These are phyloP conservation scores for Anser brachyrhynchus DNA, from an alignment of 2,113 vertebrate genomes.

Conservation along the genomic window DNA sequence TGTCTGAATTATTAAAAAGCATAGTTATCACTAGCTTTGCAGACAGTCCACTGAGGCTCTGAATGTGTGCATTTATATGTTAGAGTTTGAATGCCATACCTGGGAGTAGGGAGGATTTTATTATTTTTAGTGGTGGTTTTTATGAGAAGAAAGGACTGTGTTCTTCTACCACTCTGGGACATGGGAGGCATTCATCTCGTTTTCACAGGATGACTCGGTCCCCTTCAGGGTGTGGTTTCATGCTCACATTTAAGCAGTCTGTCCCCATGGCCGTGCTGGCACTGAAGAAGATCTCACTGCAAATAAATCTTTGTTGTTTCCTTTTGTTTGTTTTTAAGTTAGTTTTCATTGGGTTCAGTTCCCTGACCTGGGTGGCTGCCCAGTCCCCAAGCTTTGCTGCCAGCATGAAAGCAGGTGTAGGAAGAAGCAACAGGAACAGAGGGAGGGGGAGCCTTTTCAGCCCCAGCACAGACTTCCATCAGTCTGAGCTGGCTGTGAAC, in stretches of 20 bases:
- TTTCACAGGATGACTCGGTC: neutral
- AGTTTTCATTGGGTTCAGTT: neutral
- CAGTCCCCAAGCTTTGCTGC: neutral
- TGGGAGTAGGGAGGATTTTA: neutral
- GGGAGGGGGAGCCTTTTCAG: neutral
- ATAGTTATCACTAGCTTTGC: neutral
- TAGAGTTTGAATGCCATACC: neutral
- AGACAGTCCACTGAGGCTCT: neutral
- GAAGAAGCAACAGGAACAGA: neutral
- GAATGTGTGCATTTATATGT: neutral
- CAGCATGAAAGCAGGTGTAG: neutral
- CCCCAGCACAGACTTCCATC: neutral
- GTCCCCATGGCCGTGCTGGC: neutral
- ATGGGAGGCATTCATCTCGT: neutral
- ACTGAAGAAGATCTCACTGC: neutral
- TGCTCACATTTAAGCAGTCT: neutral
- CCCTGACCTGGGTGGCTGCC: neutral
- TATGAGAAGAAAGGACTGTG: slow-evolving; percentile 4
- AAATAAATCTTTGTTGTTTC: neutral
- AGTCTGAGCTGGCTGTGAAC: neutral
- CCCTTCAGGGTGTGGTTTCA: neutral
- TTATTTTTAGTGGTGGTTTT: slow-evolving; percentile 5
- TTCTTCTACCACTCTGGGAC: neutral
- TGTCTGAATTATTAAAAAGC: slow-evolving; percentile 24
- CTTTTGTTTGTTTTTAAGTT: neutral